A percentile compares a stretch with the other conserved stretches of the same genome.
Conservation (phyloP, 2,888 invertebrate genomes). For the Physocephala rufipes region DNA sequence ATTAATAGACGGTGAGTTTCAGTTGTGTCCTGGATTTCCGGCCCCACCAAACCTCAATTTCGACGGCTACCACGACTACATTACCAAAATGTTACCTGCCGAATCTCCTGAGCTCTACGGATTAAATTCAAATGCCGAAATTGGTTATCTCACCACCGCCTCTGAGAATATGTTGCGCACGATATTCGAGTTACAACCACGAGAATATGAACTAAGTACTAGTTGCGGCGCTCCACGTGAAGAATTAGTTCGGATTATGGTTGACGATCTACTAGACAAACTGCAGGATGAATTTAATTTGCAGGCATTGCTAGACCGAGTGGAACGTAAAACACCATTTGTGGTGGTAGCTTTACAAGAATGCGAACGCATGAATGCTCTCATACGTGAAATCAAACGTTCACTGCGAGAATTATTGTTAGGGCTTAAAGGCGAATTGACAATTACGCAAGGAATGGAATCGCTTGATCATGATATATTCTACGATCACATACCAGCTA, state of each 20-base stretch:
- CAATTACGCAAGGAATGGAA: conserved; percentile 96
- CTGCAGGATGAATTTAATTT: conserved; percentile 91
- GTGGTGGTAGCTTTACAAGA: conserved; percentile 93
- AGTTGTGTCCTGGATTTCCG: conserved; percentile 84
- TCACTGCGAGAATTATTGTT: conserved; percentile 87
- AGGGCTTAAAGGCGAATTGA: conserved; percentile 92
- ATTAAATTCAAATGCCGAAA: conserved; percentile 94
- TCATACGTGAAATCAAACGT: conserved; percentile 83
- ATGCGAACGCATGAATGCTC: conserved; percentile 92
- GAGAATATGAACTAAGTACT: conserved; percentile 71
- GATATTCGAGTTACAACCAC: conserved; percentile 90
- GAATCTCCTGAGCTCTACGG: conserved; percentile 94
- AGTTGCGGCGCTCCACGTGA: conserved; percentile 77
- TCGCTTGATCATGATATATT: conserved; percentile 83
- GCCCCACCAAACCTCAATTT: conserved; percentile 92
- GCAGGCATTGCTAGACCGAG: conserved; percentile 82
- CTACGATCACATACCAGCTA: conserved; percentile 85
- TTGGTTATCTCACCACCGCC: conserved; percentile 87
- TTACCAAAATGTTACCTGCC: conserved; percentile 84
- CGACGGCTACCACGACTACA: conserved; percentile 84
- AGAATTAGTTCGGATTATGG: conserved; percentile 76
- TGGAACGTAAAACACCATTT: conserved; percentile 91
- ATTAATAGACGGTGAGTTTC: conserved; percentile 85
- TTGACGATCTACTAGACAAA: conserved; percentile 91
- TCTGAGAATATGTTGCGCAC: conserved; percentile 86